Conservation (phyloP, 2,113 vertebrate genomes). For the Phoenicopterus ruber region DNA sequence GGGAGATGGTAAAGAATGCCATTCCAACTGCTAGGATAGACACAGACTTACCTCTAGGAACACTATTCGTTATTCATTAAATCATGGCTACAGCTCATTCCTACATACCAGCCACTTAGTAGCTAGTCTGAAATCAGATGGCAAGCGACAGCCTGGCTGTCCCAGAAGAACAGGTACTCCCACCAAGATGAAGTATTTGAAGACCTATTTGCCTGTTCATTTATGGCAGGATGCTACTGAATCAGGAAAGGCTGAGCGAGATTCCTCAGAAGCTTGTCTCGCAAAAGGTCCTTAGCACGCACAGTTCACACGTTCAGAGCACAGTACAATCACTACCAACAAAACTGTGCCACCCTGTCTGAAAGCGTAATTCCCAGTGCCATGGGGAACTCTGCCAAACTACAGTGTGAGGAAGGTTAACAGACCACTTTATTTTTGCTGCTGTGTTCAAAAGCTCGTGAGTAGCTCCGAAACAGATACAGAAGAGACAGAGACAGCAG, state of each 20-base stretch:
- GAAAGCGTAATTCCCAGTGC: neutral
- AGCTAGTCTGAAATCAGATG: neutral
- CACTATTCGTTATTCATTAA: neutral
- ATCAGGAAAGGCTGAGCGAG: neutral
- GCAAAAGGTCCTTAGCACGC: fast-evolving
- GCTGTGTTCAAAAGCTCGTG: neutral
- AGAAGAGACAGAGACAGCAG: too few species aligned
- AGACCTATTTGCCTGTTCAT: neutral
- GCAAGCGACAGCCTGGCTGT: neutral
- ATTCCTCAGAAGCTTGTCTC: neutral
- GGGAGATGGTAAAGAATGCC: neutral
- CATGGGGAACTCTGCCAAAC: neutral
- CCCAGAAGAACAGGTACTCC: neutral
- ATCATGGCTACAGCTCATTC: neutral
- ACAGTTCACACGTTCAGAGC: neutral
- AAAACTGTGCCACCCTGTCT: neutral
- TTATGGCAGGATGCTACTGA: neutral
- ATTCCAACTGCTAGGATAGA: neutral
- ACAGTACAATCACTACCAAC: neutral
- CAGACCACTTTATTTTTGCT: neutral
- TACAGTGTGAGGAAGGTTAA: neutral
- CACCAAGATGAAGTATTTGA: neutral
- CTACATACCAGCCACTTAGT: neutral
- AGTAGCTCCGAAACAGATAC: fast-evolving
- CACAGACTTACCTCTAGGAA: neutral